Base-by-base conservation (phyloP, 2,888 invertebrate species). In the Slavum lentiscoides region DNA sequence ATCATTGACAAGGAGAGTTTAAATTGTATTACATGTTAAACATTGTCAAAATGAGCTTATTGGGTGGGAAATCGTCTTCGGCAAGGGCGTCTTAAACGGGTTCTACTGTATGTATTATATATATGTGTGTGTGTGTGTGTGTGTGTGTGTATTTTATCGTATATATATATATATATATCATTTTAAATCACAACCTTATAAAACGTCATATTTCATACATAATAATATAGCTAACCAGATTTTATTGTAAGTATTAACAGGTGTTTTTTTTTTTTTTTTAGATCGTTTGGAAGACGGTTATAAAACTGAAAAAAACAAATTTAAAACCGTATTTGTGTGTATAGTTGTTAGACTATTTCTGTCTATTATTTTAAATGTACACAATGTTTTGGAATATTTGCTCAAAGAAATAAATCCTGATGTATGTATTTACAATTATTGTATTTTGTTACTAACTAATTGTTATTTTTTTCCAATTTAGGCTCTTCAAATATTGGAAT, bases 221-320 rank as follows among this genome's bases (percentile, higher is more conserved):
- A 58, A 3, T 19, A 58, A 58, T 13, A 55, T n/a, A n/a, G n/a
- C n/a, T n/a, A 21, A 59, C 2, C 7, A n/a, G 6, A 21, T n/a
- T 59, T n/a, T 59, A 61, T 23, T 61, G 59, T 13, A 21, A 23
- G 11, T 59, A 21, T 59, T 59, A 59, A 59, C 49, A 49, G n/a
- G n/a, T 58, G 30, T 58, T 4, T 8, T 59, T 21, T 55, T 8
- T 59, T 21, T 55, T 59, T 17, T 43, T 66, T 21, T 70, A 80
- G 77, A 80, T 70, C 64, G 39, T 62, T 55, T 80, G n/a, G 77
- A 70, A 11, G 55, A 39, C 13, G 23, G 55, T n/a, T 72, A 70
- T 80, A 70, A 80, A 64, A 37, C 53, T 55, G 70, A 80, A 8
- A 55, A 70, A 39, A 30, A 80, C 11, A 64, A 49, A 70, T 77